Evolutionary conservation across 2,888 invertebrate species (phyloP).

Genomic region (Pyralis farinalis): DNA sequence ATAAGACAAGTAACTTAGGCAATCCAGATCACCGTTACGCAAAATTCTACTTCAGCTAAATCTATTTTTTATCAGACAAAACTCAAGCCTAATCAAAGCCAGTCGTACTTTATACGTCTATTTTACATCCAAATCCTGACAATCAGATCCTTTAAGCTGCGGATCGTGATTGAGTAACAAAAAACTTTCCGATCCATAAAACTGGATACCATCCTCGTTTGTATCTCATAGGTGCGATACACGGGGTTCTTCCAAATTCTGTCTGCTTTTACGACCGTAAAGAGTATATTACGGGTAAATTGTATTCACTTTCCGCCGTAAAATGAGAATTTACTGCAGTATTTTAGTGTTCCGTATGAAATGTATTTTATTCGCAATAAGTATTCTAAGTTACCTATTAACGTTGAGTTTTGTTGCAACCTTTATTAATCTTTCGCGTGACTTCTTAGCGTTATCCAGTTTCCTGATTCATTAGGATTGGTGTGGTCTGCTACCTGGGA

Average conservation of each 20-base stretch:
- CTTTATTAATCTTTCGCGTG: not conserved
- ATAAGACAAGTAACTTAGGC: no score
- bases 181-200: conserved; percentile 11
- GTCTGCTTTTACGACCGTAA: conserved; percentile 14
- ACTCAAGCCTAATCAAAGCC: not conserved
- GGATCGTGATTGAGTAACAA: conserved; percentile 10
- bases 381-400: not conserved
- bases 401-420: not conserved
- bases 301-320: conserved; percentile 15
- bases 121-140: conserved; percentile 2
- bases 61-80: no score
- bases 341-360: conserved; percentile 8
- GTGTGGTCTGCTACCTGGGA: no score
- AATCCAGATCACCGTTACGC: no score
- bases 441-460: no score
- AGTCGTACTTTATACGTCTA: conserved; percentile 1
- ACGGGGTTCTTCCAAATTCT: conserved; percentile 4
- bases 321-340: conserved; percentile 12
- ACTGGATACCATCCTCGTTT: conserved; percentile 2
- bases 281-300: conserved; percentile 14
- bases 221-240: conserved; percentile 3
- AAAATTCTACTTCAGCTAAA: no score
- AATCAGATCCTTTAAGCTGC: conserved; percentile 5
- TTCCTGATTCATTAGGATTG: no score
- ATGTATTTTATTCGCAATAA: conserved; percentile 5